Conservation (phyloP, 2,113 vertebrate genomes). For the Leucoraja erinaceus region DNA sequence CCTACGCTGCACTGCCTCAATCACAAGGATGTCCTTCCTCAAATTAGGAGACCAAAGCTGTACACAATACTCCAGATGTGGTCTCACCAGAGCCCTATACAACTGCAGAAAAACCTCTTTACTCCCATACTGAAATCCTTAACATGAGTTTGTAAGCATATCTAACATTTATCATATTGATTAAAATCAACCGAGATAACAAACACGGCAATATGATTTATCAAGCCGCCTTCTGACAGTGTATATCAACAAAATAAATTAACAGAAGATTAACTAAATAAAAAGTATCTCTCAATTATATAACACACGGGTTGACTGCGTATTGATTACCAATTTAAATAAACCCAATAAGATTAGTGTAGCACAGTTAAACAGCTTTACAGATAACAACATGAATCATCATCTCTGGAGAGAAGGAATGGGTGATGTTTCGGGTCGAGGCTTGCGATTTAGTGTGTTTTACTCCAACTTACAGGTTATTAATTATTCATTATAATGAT, state of each 20-base stretch:
- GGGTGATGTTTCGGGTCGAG: no score
- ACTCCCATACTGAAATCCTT: no score
- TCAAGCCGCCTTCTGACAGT: background rate
- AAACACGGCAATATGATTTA: background rate
- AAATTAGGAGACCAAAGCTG: no score
- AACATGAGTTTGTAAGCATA: background rate
- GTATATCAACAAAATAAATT: no score
- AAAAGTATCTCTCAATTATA: background rate
- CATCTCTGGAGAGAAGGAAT: no score
- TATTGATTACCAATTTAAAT: background rate
- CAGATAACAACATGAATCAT: background rate
- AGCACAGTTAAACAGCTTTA: background rate
- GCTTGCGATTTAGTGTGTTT: background rate
- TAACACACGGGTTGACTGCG: no score
- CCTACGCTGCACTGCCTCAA: no score
- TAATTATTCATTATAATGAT: background rate
- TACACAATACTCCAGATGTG: no score
- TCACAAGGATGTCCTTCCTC: no score
- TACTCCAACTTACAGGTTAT: background rate
- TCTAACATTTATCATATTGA: background rate
- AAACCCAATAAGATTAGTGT: background rate
- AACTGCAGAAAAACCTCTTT: no score
- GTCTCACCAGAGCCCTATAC: no score
- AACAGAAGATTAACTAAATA: background rate
- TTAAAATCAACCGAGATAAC: background rate